These are phyloP conservation scores for Lordiphosa stackelbergi DNA, from an alignment of 1,140 invertebrate genomes.

Conservation along the genomic window DNA sequence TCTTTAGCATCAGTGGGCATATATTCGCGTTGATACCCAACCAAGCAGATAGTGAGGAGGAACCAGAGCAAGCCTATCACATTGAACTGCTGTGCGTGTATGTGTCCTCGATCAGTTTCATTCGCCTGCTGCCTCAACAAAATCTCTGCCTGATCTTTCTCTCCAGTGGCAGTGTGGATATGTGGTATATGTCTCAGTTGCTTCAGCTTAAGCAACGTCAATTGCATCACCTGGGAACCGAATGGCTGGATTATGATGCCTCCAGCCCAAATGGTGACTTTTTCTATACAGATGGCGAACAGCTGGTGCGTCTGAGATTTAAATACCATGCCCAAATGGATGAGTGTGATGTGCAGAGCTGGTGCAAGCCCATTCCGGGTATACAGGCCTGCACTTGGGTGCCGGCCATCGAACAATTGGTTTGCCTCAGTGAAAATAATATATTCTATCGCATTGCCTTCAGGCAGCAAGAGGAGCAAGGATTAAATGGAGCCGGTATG, in stretches of 20 bases:
- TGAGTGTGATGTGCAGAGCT: slow-evolving; percentile 38
- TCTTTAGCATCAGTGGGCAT: slow-evolving; percentile 52
- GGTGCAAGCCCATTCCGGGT: slow-evolving; percentile 36
- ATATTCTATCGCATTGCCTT: slow-evolving; percentile 68
- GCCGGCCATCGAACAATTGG: slow-evolving; percentile 43
- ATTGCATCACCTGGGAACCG: slow-evolving; percentile 41
- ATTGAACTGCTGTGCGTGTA: slow-evolving; percentile 56
- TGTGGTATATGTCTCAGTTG: slow-evolving; percentile 61
- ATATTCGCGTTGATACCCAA: slow-evolving; percentile 41
- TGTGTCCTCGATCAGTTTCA: slow-evolving; percentile 37
- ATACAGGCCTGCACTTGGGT: slow-evolving; percentile 64
- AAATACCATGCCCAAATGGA: slow-evolving; percentile 41
- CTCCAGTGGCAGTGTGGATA: slow-evolving; percentile 57
- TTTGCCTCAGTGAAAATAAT: slow-evolving; percentile 69
- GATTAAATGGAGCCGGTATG: neutral
- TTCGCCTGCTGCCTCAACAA: slow-evolving; percentile 38
- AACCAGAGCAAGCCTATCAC: slow-evolving; percentile 22
- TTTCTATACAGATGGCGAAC: slow-evolving; percentile 60
- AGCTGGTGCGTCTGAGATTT: slow-evolving; percentile 49
- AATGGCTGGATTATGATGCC: slow-evolving; percentile 56
- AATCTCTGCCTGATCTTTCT: slow-evolving; percentile 56
- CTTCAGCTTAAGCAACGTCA: slow-evolving; percentile 38
- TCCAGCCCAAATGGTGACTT: slow-evolving; percentile 41
- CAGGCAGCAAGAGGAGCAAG: neutral
- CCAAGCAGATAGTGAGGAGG: neutral